Evolutionary conservation across 2,888 invertebrate species (phyloP).

Genomic region (Anthrax anthrax): DNA sequence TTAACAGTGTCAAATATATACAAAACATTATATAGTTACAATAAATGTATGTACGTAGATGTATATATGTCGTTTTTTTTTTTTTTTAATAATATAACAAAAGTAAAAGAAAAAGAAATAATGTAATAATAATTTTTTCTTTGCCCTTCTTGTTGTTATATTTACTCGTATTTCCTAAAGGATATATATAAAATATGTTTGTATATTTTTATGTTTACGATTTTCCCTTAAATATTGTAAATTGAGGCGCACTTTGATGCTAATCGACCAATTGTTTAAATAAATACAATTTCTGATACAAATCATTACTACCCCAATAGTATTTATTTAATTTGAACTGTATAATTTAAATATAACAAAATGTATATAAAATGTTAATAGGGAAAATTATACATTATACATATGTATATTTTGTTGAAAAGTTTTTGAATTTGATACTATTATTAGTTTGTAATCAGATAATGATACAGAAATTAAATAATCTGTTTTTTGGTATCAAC

Average conservation of each 20-base stretch:
- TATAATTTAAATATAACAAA: neutral
- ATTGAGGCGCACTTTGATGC: conserved; percentile 3
- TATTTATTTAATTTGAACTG: no score
- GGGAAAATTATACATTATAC: neutral
- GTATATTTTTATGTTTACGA: no score
- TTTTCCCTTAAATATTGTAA: neutral
- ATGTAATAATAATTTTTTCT: no score
- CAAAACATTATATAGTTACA: no score
- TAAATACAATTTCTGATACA: neutral
- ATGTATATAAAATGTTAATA: neutral
- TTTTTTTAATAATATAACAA: no score
- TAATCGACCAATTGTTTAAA: neutral
- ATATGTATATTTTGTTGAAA: neutral
- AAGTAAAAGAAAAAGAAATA: no score
- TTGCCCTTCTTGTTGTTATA: no score
- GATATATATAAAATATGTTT: no score
- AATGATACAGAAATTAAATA: neutral
- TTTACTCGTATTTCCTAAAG: no score
- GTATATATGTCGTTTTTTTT: no score
- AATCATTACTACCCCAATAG: neutral
- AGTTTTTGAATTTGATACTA: neutral
- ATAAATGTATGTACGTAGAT: no score
- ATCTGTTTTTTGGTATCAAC: neutral
- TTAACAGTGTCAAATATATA: neutral
- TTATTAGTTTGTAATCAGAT: neutral